Conservation (phyloP, 92 coral and sea anemone species). For the Montipora capitata region DNA sequence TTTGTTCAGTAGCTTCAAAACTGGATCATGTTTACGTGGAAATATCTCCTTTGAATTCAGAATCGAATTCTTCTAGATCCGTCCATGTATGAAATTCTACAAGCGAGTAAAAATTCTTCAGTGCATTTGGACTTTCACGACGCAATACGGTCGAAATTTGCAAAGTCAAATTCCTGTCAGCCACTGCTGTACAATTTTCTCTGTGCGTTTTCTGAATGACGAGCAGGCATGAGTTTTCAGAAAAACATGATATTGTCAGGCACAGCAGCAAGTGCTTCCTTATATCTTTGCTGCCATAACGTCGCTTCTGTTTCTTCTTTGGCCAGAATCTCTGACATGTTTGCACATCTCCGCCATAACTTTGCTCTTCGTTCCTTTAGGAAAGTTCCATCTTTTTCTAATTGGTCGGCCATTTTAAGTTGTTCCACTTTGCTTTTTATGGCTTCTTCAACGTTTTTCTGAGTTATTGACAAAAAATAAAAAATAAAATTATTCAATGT, state of each 20-base stretch:
- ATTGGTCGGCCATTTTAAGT: constrained; percentile 85
- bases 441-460: constrained; percentile 89
- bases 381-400: constrained; percentile 80
- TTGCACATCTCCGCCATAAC: constrained; percentile 96
- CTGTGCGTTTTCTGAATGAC: neutral
- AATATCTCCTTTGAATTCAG: neutral
- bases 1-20: no score
- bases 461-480: neutral
- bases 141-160: neutral
- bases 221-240: constrained; percentile 41
- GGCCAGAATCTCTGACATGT: constrained; percentile 95
- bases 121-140: neutral
- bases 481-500: neutral
- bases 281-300: constrained; percentile 84
- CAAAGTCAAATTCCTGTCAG: no score
- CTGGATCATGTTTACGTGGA: no score
- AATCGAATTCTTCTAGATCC: neutral
- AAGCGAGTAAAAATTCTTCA: no score
- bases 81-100: neutral
- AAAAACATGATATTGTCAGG: constrained; percentile 79
- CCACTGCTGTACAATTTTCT: neutral
- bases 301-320: constrained; percentile 90
- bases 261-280: constrained; percentile 83
- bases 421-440: constrained; percentile 76
- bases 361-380: constrained; percentile 84